Conservation (phyloP, 2,113 vertebrate genomes). For the Ictalurus furcatus region DNA sequence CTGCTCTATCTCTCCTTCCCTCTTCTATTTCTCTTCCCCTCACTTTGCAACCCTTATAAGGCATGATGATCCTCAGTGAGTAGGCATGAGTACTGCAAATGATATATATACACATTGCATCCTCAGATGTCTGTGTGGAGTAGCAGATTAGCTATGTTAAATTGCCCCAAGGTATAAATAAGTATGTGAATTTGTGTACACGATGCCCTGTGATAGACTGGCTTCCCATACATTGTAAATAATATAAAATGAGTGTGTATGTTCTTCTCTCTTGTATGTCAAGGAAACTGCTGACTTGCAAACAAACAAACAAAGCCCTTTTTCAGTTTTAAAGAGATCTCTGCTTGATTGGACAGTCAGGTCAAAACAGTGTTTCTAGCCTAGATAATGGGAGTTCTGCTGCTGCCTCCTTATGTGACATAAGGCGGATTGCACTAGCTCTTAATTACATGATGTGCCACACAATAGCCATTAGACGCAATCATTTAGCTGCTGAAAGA, state of each 20-base stretch:
- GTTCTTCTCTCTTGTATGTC: conserved; percentile 46
- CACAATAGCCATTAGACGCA: conserved; percentile 71
- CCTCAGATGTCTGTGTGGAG: neutral
- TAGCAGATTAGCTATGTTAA: neutral
- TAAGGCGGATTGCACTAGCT: conserved; percentile 72
- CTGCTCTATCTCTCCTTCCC: conserved; percentile 50
- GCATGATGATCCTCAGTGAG: conserved; percentile 59
- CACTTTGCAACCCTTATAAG: conserved; percentile 52
- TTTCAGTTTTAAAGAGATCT: conserved; percentile 66
- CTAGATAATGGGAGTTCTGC: conserved; percentile 58
- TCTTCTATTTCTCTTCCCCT: conserved; percentile 37
- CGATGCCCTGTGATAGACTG: neutral
- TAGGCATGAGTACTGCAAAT: conserved; percentile 49
- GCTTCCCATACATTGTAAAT: neutral
- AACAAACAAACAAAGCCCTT: conserved; percentile 60
- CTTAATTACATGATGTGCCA: conserved; percentile 74
- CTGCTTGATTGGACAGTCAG: conserved; percentile 66
- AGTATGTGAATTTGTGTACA: conserved; percentile 42
- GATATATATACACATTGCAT: conserved; percentile 31
- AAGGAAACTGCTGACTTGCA: conserved; percentile 57
- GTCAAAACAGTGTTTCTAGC: conserved; percentile 60
- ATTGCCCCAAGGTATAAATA: neutral
- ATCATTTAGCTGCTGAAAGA: conserved; percentile 74
- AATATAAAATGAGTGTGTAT: conserved; percentile 24
- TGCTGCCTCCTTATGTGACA: conserved; percentile 61